Conservation (phyloP, 1,140 invertebrate species). For the Megalopta genalis region DNA sequence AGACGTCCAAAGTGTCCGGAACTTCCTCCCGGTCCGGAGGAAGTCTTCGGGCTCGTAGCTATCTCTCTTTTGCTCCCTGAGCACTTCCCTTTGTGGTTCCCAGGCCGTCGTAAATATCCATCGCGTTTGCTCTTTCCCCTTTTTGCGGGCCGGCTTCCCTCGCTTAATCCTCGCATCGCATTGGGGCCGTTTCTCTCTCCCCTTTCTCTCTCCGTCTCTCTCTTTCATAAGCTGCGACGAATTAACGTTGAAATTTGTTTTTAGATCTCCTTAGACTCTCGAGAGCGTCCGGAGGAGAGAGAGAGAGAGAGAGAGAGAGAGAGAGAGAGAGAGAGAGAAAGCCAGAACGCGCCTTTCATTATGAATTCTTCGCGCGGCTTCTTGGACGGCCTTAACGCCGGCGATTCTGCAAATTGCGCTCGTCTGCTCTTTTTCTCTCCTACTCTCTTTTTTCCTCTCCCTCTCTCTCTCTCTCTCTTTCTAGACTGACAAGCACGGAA, state of each 20-base stretch:
- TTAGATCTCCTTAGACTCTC: neutral
- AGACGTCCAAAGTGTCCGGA: neutral
- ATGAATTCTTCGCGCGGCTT: conserved; percentile 21
- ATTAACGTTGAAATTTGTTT: conserved; percentile 16
- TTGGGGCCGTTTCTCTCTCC: no score
- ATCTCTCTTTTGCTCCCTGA: neutral
- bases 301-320: neutral
- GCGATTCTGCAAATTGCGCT: conserved; percentile 10
- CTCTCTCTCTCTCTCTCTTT: no score
- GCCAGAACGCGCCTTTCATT: conserved; percentile 3
- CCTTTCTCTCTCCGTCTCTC: no score
- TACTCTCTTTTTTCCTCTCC: no score
- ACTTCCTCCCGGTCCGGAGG: conserved; percentile 12
- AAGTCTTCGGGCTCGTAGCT: neutral
- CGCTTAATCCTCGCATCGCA: neutral
- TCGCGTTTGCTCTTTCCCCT: neutral
- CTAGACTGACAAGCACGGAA: neutral
- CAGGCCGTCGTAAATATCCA: conserved; percentile 19
- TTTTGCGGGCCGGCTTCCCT: neutral
- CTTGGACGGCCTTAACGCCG: neutral
- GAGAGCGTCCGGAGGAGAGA: neutral
- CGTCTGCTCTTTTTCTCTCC: no score
- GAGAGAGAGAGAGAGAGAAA: neutral
- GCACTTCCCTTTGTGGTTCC: conserved; percentile 16
- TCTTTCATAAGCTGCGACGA: neutral